phyloP scores from a whole-genome alignment of 2,888 invertebrate species.

The Slavum lentiscoides region DNA sequence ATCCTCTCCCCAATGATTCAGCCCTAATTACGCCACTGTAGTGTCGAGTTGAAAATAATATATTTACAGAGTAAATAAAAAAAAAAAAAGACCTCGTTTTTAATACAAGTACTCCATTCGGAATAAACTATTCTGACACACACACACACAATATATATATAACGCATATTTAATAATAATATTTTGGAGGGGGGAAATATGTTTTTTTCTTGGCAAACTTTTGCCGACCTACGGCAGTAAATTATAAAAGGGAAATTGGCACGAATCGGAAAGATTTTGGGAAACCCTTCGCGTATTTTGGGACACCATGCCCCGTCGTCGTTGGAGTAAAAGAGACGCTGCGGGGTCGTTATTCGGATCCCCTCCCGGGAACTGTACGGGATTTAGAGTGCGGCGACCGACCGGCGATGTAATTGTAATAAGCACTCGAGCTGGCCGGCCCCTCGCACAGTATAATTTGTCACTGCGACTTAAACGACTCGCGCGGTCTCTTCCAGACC shows the following conservation, averaged over 20 bases:
- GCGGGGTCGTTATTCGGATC: constrained; percentile 33
- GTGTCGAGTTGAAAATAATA: no score
- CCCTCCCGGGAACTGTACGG: constrained; percentile 39
- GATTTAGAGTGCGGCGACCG: constrained; percentile 34
- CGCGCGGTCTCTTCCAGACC: constrained; percentile 8
- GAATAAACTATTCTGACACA: no score
- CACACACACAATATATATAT: no score
- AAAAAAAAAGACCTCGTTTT: no score
- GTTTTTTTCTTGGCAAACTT: neutral
- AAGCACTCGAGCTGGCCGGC: constrained; percentile 45
- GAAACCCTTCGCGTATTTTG: constrained; percentile 19
- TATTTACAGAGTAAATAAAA: no score
- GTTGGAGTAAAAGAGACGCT: constrained; percentile 16
- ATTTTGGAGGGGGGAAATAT: no score
- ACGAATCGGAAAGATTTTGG: constrained; percentile 15
- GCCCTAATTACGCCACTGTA: no score
- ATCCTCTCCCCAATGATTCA: no score
- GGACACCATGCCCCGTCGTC: constrained; percentile 12
- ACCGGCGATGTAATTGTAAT: constrained; percentile 50
- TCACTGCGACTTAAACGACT: constrained; percentile 48
- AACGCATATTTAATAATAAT: no score
- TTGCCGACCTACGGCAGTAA: neutral
- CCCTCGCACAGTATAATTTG: constrained; percentile 42
- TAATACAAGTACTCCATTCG: no score
- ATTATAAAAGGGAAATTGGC: constrained; percentile 26